Percentiles rank a stretch among this genome's conserved stretches.
Evolutionary conservation across 2,113 vertebrate species (phyloP).

Genomic region (Fulica atra): DNA sequence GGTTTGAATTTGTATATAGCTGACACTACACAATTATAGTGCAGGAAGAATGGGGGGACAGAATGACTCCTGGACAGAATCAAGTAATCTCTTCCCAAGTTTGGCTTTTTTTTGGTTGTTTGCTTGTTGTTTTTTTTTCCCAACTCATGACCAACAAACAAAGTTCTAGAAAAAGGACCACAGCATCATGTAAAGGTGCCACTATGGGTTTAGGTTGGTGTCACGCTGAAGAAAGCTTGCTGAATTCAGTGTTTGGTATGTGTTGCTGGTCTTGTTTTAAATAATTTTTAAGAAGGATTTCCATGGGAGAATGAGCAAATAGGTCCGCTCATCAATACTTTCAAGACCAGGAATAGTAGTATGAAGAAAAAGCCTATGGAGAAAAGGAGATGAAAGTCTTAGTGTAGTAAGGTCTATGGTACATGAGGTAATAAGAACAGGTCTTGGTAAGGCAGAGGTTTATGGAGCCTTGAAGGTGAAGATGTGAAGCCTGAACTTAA

Average conservation of each 20-base stretch:
- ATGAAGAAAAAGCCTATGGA: neutral
- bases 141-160: neutral
- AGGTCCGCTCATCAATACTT: neutral
- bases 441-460: neutral
- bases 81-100: neutral
- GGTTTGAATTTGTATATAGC: neutral
- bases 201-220: neutral
- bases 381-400: neutral
- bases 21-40: neutral
- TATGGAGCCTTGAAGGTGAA: neutral
- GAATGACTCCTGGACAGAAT: neutral
- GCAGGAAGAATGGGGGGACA: neutral
- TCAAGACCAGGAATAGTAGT: neutral
- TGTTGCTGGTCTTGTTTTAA: neutral
- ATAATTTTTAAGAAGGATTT: neutral
- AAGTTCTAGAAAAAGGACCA: neutral
- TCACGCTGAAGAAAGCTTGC: neutral
- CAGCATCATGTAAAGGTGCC: neutral
- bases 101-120: too few relatives aligned
- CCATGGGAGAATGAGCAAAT: neutral
- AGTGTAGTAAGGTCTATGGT: neutral
- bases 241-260: neutral
- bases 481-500: neutral
- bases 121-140: neutral
- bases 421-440: neutral